Base-by-base conservation (phyloP, 2,113 vertebrate genomes). In the Ctenomys sociabilis region DNA sequence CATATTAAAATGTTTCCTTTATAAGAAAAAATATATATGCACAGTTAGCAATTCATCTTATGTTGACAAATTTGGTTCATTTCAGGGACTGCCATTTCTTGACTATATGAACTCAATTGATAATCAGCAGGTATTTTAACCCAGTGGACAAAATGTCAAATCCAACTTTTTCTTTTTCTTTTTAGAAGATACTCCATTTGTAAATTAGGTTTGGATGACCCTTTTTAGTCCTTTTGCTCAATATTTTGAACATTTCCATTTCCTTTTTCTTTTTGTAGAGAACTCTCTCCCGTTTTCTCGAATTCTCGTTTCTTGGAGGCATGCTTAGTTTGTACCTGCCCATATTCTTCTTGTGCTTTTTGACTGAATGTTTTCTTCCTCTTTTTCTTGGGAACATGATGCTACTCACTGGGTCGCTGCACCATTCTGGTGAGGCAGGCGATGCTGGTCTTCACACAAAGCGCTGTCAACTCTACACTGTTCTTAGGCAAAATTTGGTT, bases 191-290 rank as follows among this genome's bases (percentile, higher is more conserved):
- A 49, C 10, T 49, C 49, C 5, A 49, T 49, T 49, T 49, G 49
- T 49, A 49, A 49, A 49, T 49, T 49, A 8, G 8, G 45, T 49
- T 8, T 49, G 45, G 8, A 6, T 49, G 45, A 49, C 45, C 4
- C 52, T 40, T 32, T n/a, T 98, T 99, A 0, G 99, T 99, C 98
- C 99, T 99, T 97, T 99, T 99, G 96, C 99, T 98, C 94, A 99
- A 19, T 95, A 99, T 97, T 98, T 99, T 99, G 98, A 98, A 99
- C 0, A 98, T 97, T 98, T 99, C 99, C 97, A 98, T 98, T 98
- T 99, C n/a, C n/a, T n/a, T 99, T 98, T 99, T 99, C 92, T 99
- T 98, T 84, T 99, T 99, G 98, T 99, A 99, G 61, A 97, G 99
- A n/a, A n/a, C n/a, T 97, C 97, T 98, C 97, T 99, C 98, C 96